Evolutionary conservation across 23 tunicate genomes (phyloP).

Genomic region (Ascidia mentula): DNA sequence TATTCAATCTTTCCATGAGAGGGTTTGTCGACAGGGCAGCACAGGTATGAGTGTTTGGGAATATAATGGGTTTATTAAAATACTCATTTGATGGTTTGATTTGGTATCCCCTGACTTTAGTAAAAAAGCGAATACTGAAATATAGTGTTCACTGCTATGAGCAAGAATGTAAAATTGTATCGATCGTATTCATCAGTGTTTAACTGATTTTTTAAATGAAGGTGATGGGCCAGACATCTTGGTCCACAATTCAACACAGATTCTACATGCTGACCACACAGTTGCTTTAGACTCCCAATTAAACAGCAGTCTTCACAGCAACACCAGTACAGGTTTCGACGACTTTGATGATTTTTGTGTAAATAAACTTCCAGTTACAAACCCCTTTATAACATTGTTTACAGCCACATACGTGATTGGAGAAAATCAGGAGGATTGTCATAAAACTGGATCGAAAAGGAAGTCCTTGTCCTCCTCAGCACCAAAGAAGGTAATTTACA

Average conservation of each 20-base stretch:
- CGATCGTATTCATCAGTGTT: no score
- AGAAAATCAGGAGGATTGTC: neutral
- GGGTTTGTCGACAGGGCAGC: neutral
- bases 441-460: neutral
- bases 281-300: neutral
- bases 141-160: no score
- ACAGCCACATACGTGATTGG: neutral
- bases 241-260: neutral
- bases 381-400: neutral
- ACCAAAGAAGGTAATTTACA: neutral
- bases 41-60: neutral
- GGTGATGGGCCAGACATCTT: neutral
- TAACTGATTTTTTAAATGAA: no score
- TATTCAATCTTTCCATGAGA: neutral
- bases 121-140: no score
- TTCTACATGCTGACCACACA: neutral
- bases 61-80: no score
- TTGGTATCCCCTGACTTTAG: no score
- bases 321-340: conserved; percentile 1
- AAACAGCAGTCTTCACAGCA: neutral
- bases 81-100: no score
- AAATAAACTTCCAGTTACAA: neutral
- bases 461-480: neutral
- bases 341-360: no score
- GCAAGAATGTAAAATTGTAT: no score